phyloP scores from a whole-genome alignment of 2,113 vertebrate species.

The Delphinapterus leucas region DNA sequence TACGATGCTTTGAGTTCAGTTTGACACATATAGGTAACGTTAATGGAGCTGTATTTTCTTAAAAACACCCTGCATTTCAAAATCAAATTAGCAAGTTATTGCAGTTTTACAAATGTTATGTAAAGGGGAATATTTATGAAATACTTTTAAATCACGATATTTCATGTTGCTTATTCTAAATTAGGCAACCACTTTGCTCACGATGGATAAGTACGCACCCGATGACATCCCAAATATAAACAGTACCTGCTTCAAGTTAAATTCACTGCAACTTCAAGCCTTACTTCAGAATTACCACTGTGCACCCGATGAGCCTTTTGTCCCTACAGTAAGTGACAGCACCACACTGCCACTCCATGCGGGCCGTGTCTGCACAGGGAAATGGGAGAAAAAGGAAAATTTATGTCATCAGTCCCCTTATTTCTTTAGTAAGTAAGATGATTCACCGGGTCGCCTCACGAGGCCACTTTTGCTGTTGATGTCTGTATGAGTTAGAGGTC shows the following conservation, averaged over 20 bases:
- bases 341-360: too few relatives aligned
- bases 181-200: conserved; percentile 96
- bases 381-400: too few relatives aligned
- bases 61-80: neutral
- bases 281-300: conserved; percentile 97
- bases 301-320: conserved; percentile 96
- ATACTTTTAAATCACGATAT: neutral
- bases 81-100: neutral
- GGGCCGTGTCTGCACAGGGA: fast-evolving
- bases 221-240: conserved; percentile 94
- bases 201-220: conserved; percentile 97
- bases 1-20: neutral
- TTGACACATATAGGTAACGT: neutral
- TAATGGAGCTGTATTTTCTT: neutral
- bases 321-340: conserved; percentile 89
- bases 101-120: neutral
- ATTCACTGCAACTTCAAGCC: conserved; percentile 96
- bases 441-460: too few relatives aligned
- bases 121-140: neutral
- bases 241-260: conserved; percentile 98
- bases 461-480: neutral
- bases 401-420: neutral
- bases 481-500: neutral
- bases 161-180: neutral
- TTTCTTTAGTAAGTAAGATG: neutral